These are phyloP conservation scores for Eilema griseolum DNA, from an alignment of 2,888 invertebrate genomes.

Conservation along the genomic window DNA sequence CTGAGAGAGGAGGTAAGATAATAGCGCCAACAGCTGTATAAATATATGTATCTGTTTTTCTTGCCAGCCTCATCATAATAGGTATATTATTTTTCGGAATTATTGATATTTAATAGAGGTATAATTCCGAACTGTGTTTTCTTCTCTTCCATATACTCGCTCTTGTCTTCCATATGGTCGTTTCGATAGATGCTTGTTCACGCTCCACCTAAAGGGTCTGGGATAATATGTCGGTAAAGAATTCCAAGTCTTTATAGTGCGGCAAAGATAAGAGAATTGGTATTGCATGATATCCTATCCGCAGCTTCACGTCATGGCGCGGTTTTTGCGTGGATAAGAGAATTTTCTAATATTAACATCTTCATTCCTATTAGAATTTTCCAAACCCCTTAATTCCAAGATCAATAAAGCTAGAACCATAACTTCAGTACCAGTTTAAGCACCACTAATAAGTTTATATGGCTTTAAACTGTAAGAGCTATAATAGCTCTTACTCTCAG, in stretches of 20 bases:
- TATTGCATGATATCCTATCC: no score
- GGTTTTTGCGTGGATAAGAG: no score
- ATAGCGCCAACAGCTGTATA: not conserved
- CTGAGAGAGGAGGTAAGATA: not conserved
- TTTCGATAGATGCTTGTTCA: no score
- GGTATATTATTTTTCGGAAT: not conserved
- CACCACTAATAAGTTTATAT: slow-evolving; percentile 31
- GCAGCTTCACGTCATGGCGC: no score
- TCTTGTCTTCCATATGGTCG: no score
- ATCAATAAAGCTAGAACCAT: slow-evolving; percentile 12
- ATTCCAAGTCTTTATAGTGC: not conserved
- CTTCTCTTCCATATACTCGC: no score
- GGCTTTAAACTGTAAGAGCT: slow-evolving; percentile 30
- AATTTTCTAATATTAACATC: not conserved
- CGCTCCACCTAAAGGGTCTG: no score
- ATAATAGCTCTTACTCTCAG: slow-evolving; percentile 42
- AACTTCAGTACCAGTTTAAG: slow-evolving; percentile 19
- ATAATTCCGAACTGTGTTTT: not conserved
- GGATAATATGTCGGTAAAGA: not conserved
- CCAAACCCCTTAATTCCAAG: not conserved
- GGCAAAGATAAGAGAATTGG: not conserved
- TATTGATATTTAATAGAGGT: not conserved
- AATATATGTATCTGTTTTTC: not conserved
- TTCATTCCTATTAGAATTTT: not conserved
- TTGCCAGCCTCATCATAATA: not conserved